Evolutionary conservation across 2,113 vertebrate genomes (phyloP).

Genomic region (Actinemys pallida): DNA sequence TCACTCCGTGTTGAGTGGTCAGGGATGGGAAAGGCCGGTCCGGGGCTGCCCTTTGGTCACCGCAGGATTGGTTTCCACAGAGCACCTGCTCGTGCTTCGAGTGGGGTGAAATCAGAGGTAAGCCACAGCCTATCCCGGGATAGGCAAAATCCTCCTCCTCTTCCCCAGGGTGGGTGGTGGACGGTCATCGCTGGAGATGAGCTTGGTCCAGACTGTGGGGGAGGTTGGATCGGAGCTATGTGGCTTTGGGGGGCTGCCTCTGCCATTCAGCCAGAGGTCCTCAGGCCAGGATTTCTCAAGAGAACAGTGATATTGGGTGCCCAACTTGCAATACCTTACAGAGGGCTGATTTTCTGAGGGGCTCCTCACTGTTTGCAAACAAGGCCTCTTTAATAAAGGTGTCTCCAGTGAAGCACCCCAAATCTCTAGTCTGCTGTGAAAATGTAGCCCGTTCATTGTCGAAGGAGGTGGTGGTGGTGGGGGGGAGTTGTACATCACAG

Average conservation of each 20-base stretch:
- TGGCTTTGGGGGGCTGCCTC: not conserved
- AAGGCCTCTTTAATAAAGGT: not conserved
- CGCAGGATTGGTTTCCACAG: not conserved
- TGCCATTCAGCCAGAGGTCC: not conserved
- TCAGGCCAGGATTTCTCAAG: not conserved
- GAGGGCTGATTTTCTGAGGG: not conserved
- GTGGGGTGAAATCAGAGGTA: not conserved
- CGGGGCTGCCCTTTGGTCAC: not conserved
- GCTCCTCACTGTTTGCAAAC: too few species aligned
- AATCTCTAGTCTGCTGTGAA: not conserved
- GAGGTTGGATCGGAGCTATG: too few species aligned
- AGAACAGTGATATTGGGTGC: not conserved
- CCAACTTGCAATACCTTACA: not conserved
- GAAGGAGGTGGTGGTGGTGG: not conserved
- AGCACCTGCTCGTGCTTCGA: not conserved
- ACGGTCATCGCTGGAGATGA: too few species aligned
- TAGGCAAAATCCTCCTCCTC: too few species aligned
- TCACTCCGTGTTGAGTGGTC: accelerated
- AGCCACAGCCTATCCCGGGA: too few species aligned
- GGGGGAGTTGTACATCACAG: not conserved
- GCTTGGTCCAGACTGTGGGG: too few species aligned
- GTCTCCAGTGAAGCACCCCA: not conserved
- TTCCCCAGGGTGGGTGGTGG: too few species aligned
- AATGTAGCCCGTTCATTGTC: not conserved
- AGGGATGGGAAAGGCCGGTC: accelerated